Conservation (phyloP, 2,888 invertebrate genomes). For the Arge pagana region DNA sequence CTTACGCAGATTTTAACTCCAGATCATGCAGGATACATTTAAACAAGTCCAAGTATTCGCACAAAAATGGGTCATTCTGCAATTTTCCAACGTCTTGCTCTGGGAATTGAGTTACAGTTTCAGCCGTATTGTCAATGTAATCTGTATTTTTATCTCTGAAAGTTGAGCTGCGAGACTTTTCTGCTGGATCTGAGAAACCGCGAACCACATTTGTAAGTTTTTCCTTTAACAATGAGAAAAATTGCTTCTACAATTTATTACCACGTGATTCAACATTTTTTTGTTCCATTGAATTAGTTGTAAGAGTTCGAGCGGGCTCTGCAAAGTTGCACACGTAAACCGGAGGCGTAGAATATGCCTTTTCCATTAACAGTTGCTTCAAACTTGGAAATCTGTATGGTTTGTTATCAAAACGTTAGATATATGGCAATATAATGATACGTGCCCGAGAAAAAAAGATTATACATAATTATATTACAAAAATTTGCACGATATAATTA, state of each 20-base stretch:
- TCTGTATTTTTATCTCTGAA: too few relatives aligned
- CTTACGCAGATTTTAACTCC: slow-evolving; percentile 25
- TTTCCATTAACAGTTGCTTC: slow-evolving; percentile 46
- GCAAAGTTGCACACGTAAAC: slow-evolving; percentile 47
- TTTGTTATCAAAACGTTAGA: not conserved
- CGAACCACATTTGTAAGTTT: too few relatives aligned
- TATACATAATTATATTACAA: not conserved
- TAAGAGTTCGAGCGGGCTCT: slow-evolving; percentile 1
- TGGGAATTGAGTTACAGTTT: too few relatives aligned
- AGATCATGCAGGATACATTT: slow-evolving; percentile 37
- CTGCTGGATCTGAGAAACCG: too few relatives aligned
- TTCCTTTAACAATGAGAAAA: too few relatives aligned
- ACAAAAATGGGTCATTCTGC: slow-evolving; percentile 40
- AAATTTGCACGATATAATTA: too few relatives aligned
- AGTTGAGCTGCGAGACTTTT: too few relatives aligned
- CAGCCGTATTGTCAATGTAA: too few relatives aligned
- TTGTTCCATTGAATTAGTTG: not conserved
- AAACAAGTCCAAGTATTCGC: slow-evolving; percentile 39
- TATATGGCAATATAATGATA: not conserved
- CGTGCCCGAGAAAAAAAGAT: not conserved
- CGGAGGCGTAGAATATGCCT: slow-evolving; percentile 43
- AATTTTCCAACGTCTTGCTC: slow-evolving; percentile 33
- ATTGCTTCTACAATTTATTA: too few relatives aligned
- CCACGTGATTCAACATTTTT: not conserved
- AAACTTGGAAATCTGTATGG: slow-evolving; percentile 44